Base-by-base conservation (phyloP, 1,140 invertebrate genomes). In the Euura saliciscinereae region DNA sequence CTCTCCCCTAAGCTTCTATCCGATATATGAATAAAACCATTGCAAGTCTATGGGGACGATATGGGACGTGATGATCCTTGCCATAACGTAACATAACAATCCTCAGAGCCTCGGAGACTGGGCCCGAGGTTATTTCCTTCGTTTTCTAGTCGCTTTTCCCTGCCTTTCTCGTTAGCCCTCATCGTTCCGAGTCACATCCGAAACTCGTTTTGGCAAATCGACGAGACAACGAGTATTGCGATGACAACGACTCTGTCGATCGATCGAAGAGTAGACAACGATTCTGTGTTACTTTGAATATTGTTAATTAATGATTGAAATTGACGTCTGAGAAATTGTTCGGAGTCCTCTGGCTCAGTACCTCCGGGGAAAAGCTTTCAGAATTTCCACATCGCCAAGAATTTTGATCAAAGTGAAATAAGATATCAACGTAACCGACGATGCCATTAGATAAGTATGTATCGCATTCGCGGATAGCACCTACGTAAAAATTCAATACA, bases 1-100 rank as follows among this genome's bases (percentile, higher is more conserved):
- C 8, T 6, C 8, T 59, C 13, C 10, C 51, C 51, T 59, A 59
- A 59, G 51, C 51, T 59, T 59, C 13, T 28, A 28, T 28, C 13
- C 51, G 51, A 59, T 59, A 11, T 59, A 59, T 59, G 51, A 59
- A 59, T 59, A 59, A 59, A 59, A 59, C 51, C 51, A 59, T 59
- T 59, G 51, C 51, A 59, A 59, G 10, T 59, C 51, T 59, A 59
- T 59, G 51, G 51, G 51, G 51, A 59, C 51, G 10, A 59, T 59
- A 59, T 4, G 51, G 51, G 51, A 59, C 51, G 51, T 59, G 51
- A 59, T 59, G 51, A 59, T 59, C 51, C 51, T 59, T 59, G 51
- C 51, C 3, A n/a, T 59, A 59, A 59, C 51, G 13, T 59, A 59
- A 59, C 51, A 59, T 59, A 59, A 59, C 51, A 8, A 59, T 59